phyloP scores from a whole-genome alignment of 2,113 vertebrate genomes.

The Cairina moschata region DNA sequence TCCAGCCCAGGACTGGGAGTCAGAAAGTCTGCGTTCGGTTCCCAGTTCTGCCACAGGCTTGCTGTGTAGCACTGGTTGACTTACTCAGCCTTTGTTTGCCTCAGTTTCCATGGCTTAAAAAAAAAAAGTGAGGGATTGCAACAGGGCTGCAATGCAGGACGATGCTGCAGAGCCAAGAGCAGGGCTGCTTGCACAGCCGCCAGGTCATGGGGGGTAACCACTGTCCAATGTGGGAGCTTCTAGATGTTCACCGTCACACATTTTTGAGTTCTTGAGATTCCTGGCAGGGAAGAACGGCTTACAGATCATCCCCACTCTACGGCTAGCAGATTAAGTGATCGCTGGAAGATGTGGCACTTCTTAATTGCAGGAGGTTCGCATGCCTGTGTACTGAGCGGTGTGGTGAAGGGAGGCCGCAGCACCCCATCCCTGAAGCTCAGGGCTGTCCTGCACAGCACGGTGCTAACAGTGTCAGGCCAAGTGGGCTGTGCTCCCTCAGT shows the following conservation, averaged over 20 bases:
- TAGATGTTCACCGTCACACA: neutral
- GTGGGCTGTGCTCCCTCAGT: neutral
- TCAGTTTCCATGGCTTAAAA: slow-evolving; percentile 20
- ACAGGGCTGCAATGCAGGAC: neutral
- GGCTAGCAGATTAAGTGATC: neutral
- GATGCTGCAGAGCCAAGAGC: neutral
- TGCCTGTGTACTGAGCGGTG: rapidly evolving
- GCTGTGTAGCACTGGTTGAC: slow-evolving; percentile 8
- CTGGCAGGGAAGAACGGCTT: neutral
- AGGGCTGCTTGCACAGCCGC: neutral
- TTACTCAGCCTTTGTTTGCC: slow-evolving; percentile 54
- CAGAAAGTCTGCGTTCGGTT: slow-evolving; percentile 59
- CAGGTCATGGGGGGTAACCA: neutral
- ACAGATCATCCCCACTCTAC: neutral
- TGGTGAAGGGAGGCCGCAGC: neutral
- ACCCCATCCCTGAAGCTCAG: rapidly evolving
- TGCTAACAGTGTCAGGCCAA: neutral
- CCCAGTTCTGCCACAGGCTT: slow-evolving; percentile 61
- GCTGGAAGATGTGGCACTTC: neutral
- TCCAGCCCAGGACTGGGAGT: slow-evolving; percentile 35
- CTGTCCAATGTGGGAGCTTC: neutral
- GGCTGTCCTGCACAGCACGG: neutral
- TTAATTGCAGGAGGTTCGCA: neutral
- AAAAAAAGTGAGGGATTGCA: neutral
- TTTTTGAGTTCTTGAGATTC: neutral